A percentile compares a stretch with the other conserved stretches of the same genome.
Evolutionary conservation across 1,140 invertebrate genomes (phyloP).

Genomic region (Fragariocoptes setiger): DNA sequence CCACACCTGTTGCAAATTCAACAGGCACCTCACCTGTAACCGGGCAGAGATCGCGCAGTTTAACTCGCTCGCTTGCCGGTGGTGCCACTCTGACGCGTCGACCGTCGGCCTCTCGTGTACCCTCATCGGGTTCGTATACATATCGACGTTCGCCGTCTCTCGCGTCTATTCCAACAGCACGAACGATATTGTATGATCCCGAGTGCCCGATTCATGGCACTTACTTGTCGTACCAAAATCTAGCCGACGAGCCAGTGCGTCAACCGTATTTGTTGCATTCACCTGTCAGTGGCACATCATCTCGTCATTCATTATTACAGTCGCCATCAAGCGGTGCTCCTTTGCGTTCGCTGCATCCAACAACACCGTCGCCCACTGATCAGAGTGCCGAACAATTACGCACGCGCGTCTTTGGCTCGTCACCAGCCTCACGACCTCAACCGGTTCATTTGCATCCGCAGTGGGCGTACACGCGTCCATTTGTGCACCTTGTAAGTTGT

Average conservation of each 20-base stretch:
- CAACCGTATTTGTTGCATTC: too few relatives aligned
- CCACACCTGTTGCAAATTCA: background rate
- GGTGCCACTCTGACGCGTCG: background rate
- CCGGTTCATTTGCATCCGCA: background rate
- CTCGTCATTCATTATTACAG: too few relatives aligned
- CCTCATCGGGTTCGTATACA: background rate
- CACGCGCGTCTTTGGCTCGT: too few relatives aligned
- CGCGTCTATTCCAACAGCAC: background rate
- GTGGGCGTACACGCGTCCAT: background rate
- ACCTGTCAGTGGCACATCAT: too few relatives aligned
- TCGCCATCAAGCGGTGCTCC: too few relatives aligned
- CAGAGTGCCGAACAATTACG: too few relatives aligned
- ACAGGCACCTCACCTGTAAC: too few relatives aligned
- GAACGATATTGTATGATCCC: background rate
- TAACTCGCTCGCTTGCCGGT: background rate
- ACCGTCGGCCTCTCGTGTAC: background rate
- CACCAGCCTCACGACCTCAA: background rate
- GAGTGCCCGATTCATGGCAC: background rate
- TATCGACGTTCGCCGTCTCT: background rate
- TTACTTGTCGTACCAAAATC: background rate
- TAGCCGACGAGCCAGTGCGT: background rate
- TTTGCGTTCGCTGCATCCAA: too few relatives aligned
- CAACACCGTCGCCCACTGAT: too few relatives aligned
- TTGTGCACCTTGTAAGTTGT: too few relatives aligned
- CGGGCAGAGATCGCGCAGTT: background rate